These are phyloP conservation scores for Panonychus citri DNA, from an alignment of 1,140 invertebrate genomes.

Conservation along the genomic window DNA sequence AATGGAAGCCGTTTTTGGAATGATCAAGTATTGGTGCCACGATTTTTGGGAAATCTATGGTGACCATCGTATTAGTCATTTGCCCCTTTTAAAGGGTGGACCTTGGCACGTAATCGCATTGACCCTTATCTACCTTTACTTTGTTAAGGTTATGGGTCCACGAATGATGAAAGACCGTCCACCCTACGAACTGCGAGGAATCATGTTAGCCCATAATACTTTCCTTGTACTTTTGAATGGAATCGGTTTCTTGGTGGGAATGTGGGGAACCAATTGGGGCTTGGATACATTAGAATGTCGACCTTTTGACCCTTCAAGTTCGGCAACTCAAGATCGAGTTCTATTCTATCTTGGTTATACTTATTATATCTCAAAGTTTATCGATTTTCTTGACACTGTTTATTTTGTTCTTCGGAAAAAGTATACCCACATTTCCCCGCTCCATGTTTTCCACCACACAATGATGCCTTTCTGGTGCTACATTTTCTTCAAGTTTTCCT, in stretches of 20 bases:
- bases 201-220: constrained; percentile 4
- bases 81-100: not conserved
- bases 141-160: constrained; percentile 4
- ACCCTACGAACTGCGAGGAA: not conserved
- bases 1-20: not conserved
- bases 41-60: constrained; percentile 4
- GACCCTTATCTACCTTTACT: constrained; percentile 5
- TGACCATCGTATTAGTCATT: not conserved
- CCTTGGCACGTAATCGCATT: constrained; percentile 4
- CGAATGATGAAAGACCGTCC: constrained; percentile 4
- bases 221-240: constrained; percentile 2
- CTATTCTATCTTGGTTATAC: constrained; percentile 18
- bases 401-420: constrained; percentile 28
- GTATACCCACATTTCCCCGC: constrained; percentile 24
- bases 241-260: not conserved
- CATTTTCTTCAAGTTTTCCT: constrained; percentile 10
- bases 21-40: constrained; percentile 1
- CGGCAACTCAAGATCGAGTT: not conserved
- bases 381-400: constrained; percentile 27
- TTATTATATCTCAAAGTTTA: constrained; percentile 26
- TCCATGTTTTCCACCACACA: constrained; percentile 29
- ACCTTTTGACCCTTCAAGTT: not conserved
- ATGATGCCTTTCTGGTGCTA: constrained; percentile 12
- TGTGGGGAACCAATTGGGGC: not conserved
- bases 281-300: not conserved